These are phyloP conservation scores for Tragelaphus imberbis DNA, from an alignment of 2,113 vertebrate genomes.

Conservation along the genomic window DNA sequence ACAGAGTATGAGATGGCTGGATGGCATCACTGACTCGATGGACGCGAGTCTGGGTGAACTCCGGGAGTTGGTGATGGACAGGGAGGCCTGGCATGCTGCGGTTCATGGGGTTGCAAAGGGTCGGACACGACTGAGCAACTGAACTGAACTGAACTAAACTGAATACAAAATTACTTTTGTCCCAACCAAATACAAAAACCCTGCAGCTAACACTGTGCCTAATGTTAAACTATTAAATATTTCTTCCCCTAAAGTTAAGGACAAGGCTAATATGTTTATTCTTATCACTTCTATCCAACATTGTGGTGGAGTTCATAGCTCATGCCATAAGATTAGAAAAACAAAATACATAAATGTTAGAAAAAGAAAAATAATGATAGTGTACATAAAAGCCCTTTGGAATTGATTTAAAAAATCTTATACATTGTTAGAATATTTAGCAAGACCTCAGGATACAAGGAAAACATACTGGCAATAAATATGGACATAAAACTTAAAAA, in stretches of 20 bases:
- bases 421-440: background rate
- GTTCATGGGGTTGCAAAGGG: background rate
- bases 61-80: background rate
- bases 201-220: background rate
- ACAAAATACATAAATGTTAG: background rate
- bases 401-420: background rate
- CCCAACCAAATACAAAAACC: background rate
- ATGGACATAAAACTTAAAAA: background rate
- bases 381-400: background rate
- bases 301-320: background rate
- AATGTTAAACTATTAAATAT: background rate
- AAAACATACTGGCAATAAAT: background rate
- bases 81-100: rapidly evolving
- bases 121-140: rapidly evolving
- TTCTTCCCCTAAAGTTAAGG: background rate
- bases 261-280: background rate
- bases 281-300: background rate
- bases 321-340: background rate
- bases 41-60: background rate
- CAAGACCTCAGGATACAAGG: background rate
- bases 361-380: background rate
- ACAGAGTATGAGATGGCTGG: background rate
- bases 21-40: background rate
- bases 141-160: background rate
- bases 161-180: background rate